Base-by-base conservation (phyloP, 2,113 vertebrate species). In the Tricholaema leucomelas region DNA sequence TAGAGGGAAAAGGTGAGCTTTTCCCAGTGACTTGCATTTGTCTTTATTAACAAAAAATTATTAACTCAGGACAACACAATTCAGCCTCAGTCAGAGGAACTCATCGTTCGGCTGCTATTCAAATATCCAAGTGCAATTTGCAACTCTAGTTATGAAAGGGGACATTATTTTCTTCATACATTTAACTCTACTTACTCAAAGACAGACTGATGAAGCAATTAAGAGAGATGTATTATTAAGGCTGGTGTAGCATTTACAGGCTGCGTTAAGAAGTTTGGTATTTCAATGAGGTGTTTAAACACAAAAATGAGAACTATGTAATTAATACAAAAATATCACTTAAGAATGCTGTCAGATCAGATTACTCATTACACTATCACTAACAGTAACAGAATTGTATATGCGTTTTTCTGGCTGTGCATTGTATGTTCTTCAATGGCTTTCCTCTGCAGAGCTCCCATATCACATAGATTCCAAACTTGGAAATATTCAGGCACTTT, bases 31-130 rank as follows among this genome's bases (percentile, higher is more conserved):
- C 31, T 88, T 30, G 16, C 8, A 4, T 36, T 7, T 82, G 61
- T n/a, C 31, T 66, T 80, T 85, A 66, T 48, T 60, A 15, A 15
- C 46, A 76, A 77, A 66, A 59, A 75, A 54, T 10, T 74, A 79
- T 18, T 61, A 95, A 96, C 92, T 90, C 58, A 75, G 83, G 94
- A 96, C 83, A 95, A 90, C 63, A 88, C n/a, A 85, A 80, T 86
- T 70, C 70, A 4, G 30, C 79, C 64, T 77, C 78, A 94, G 82
- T 88, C 92, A 93, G 54, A 6, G 59, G 23, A 96, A 90, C 84
- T 82, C 81, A 55, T 77, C 66, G 88, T 66, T 83, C 79, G 8
- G 88, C 67, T 95, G 93, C 85, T 86, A 93, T 92, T 90, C 82
- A 84, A 97, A 85, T 71, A 91, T 55, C 69, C 69, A 58, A 91